Conservation (phyloP, 1,140 invertebrate species). For the Achroia grisella region DNA sequence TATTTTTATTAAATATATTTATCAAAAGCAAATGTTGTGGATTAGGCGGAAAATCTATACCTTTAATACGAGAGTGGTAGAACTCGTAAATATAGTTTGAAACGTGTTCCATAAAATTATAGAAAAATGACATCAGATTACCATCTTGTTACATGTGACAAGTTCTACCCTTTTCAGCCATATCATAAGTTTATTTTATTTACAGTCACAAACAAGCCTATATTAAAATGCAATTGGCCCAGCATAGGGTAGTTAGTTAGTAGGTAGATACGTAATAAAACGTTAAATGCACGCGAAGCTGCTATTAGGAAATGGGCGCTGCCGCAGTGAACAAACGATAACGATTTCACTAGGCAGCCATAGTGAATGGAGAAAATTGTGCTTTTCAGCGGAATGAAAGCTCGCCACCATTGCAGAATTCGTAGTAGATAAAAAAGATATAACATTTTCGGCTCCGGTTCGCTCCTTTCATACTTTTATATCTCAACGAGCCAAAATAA, state of each 20-base stretch:
- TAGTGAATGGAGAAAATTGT: slow-evolving; percentile 66
- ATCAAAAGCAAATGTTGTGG: too few relatives aligned
- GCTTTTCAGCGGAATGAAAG: slow-evolving; percentile 67
- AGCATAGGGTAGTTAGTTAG: slow-evolving; percentile 15
- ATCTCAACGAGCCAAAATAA: slow-evolving; percentile 9
- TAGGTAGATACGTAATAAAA: slow-evolving; percentile 39
- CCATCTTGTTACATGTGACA: too few relatives aligned
- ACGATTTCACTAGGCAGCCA: slow-evolving; percentile 57
- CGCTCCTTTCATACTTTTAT: slow-evolving; percentile 40
- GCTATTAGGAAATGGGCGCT: slow-evolving; percentile 62
- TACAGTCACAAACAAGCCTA: too few relatives aligned
- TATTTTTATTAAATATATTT: too few relatives aligned
- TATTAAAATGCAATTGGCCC: slow-evolving; percentile 7
- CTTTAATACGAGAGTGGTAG: too few relatives aligned
- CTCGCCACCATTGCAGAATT: slow-evolving; percentile 46
- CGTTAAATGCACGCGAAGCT: slow-evolving; percentile 52
- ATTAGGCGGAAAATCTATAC: too few relatives aligned
- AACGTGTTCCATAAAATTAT: too few relatives aligned
- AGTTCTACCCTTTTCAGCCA: too few relatives aligned
- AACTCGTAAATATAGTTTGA: too few relatives aligned
- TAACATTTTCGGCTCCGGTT: slow-evolving; percentile 41
- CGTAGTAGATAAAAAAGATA: slow-evolving; percentile 51
- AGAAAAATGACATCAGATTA: too few relatives aligned
- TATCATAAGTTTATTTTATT: too few relatives aligned
- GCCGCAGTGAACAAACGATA: slow-evolving; percentile 48